Percentiles rank a stretch among this genome's conserved stretches.
Evolutionary conservation across 2,797 vertebrate species (phyloP).

Genomic region (Enteromius trimaculatus): DNA sequence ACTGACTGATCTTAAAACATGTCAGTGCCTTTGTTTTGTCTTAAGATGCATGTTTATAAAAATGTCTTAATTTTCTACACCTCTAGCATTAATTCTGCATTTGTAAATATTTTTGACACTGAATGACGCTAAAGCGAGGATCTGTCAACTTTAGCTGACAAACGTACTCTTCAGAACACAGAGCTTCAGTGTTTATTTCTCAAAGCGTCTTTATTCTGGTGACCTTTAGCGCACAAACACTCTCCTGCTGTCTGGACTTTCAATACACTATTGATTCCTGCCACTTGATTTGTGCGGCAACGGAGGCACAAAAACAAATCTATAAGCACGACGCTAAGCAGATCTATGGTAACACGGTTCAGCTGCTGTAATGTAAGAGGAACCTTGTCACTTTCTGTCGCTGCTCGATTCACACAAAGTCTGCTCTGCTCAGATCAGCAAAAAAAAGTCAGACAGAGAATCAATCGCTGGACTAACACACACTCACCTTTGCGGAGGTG

Average conservation of each 20-base stretch:
- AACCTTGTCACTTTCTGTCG: conserved; percentile 4
- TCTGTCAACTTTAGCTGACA: neutral
- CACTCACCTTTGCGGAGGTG: conserved; percentile 89
- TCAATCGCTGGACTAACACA: neutral
- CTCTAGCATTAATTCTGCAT: too few relatives aligned
- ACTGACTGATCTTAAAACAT: too few relatives aligned
- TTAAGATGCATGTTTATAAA: too few relatives aligned
- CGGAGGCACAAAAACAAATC: neutral
- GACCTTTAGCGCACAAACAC: conserved; percentile 24
- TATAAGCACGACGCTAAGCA: neutral
- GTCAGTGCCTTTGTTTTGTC: too few relatives aligned
- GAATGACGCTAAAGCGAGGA: neutral
- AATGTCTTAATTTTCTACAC: neutral
- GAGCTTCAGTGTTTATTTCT: neutral
- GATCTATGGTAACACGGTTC: neutral
- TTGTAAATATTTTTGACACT: too few relatives aligned
- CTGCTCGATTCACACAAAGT: conserved; percentile 8
- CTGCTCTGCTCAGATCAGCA: conserved; percentile 42
- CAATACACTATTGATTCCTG: neutral
- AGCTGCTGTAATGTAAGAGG: conserved; percentile 50
- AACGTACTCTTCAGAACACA: neutral
- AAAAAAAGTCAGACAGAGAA: conserved; percentile 50
- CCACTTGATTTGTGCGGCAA: neutral
- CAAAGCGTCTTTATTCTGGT: neutral
- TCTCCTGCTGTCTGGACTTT: neutral